Evolutionary conservation across 1,140 invertebrate species (phyloP).

Genomic region (Dinoponera quadriceps): DNA sequence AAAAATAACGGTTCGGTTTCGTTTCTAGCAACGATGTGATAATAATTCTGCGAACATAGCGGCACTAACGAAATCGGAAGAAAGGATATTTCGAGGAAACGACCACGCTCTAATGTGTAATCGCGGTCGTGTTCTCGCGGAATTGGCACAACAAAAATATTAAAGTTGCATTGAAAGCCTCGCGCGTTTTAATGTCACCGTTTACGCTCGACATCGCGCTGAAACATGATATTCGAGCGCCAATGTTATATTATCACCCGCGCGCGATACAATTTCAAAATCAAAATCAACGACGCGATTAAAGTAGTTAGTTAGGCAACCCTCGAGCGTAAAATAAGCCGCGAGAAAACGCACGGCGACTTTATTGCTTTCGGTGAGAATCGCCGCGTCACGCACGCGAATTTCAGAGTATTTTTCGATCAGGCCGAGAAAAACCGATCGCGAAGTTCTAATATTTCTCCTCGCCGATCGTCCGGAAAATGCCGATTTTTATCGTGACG

Average conservation of each 20-base stretch:
- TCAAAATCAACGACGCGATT: constrained; percentile 42
- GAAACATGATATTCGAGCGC: constrained; percentile 39
- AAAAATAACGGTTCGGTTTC: background rate
- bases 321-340: constrained; percentile 45
- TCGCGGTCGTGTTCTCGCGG: background rate
- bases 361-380: constrained; percentile 27
- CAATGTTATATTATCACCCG: constrained; percentile 35
- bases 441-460: background rate
- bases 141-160: constrained; percentile 51
- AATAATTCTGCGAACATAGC: background rate
- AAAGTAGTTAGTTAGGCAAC: constrained; percentile 43
- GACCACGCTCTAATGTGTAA: background rate
- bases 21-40: no score
- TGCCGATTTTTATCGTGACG: constrained; percentile 41
- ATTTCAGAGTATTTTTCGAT: constrained; percentile 27
- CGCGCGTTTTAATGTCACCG: constrained; percentile 17
- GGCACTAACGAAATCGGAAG: background rate
- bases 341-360: constrained; percentile 31
- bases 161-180: constrained; percentile 32
- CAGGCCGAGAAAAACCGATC: background rate
- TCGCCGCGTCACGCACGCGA: constrained; percentile 13
- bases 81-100: background rate
- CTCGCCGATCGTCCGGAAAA: constrained; percentile 12
- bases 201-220: constrained; percentile 15
- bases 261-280: constrained; percentile 44